Evolutionary conservation across 2,888 invertebrate species (phyloP), one percentile per base, ranked within the genome.

Genomic region (Emmelina monodactyla): DNA sequence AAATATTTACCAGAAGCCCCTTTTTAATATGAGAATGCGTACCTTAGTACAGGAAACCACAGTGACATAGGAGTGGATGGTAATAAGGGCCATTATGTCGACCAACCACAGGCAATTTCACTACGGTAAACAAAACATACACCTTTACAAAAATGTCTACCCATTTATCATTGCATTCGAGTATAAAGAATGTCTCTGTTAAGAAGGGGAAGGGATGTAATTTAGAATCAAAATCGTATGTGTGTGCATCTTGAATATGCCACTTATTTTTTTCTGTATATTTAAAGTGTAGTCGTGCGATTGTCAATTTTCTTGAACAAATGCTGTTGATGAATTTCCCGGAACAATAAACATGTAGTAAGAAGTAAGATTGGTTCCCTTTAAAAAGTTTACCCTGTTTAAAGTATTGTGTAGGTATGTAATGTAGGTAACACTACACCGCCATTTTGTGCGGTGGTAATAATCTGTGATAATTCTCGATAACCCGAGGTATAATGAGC

Each of bases 81-180:
- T 67, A 72, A 73, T 67, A 62, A 62, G 62, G 60, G 51, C 61
- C 59, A 68, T 72, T 68, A 70, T 51, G 55, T 60, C 64, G 57
- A 55, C 69, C 68, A 70, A 76, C 76, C 76, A 56, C 76, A 72
- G 62, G 60, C 60, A 64, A 64, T 68, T 66, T 62, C 49, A 65
- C 61, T 50, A 49, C 60, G 54, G 60, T 63, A 66, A 66, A 70
- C 66, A 72, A 71, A 72, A 75, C 69, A 70, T 59, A 70, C 63
- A 70, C 68, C 62, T 71, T 62, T 68, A 67, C 69, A 70, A 73
- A 76, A 76, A 78, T 75, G 72, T 67, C 55, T 67, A 59, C 62
- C 71, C 75, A 78, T 79, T 73, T 72, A 69, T 79, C 78, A 78
- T 76, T 73, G 71, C 67, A 61, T 64, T 68, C 64, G 59, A 58